Base-by-base conservation (phyloP, 2,888 invertebrate genomes). In the Cephus rjabovi region DNA sequence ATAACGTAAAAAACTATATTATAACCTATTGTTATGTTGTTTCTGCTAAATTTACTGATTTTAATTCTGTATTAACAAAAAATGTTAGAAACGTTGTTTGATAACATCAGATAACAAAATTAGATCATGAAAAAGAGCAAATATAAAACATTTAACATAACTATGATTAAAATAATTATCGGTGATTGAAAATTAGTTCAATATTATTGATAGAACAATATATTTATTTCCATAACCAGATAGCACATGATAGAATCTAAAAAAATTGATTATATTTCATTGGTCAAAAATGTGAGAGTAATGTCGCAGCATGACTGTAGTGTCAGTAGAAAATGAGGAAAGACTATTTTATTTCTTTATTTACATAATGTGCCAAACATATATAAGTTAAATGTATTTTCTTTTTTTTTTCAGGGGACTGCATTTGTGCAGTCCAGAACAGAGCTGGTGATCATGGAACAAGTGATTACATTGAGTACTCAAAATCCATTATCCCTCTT, bases 401-500 rank as follows among this genome's bases (percentile, higher is more conserved):
- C 1, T 56, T 2, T 56, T 76, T 76, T 69, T 69, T 82, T 79
- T 35, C 78, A 87, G 86, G 82, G 83, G 86, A 81, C 88, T 90
- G 89, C 88, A 79, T 73, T 76, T 78, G 82, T 81, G 87, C 89
- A 88, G 87, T 89, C 87, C 83, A 75, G 79, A 79, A 78, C 78
- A 76, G 37, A 82, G 15, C 69, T 74, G 80, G 82, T 75, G 85
- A 90, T 87, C 87, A 92, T 92, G 92, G 92, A 92, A 86, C 90
- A 89, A 86, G 84, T 92, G 90, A 89, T 92, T 82, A 88, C 89
- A 71, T 79, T 92, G 78, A 91, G 91, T 79, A 90, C 91, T 23
- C 91, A 90, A 85, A 92, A 91, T 89, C 92, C 92, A 84, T 84
- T 92, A 82, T 90, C 91, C 73, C 83, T 92, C 83, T 83, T 92